Conservation (phyloP, 2,888 invertebrate species). For the Hesperia comma region DNA sequence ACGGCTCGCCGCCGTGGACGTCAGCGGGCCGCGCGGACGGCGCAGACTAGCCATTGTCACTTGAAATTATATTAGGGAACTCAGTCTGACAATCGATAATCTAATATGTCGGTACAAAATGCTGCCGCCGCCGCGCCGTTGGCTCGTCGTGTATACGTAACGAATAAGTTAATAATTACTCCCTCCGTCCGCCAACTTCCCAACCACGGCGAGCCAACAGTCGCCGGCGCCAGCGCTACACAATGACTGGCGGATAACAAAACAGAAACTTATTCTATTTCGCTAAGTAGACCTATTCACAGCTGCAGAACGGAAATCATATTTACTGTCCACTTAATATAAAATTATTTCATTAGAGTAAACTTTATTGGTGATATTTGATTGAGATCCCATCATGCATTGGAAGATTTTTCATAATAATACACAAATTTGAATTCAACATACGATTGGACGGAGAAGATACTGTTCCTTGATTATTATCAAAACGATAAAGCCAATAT, state of each 20-base stretch:
- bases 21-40: constrained; percentile 29
- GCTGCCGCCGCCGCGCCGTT: constrained; percentile 16
- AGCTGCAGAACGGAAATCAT: constrained; percentile 77
- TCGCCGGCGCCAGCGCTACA: constrained; percentile 2
- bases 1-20: constrained; percentile 34
- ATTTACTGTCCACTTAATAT: constrained; percentile 60
- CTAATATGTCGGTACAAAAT: constrained; percentile 38
- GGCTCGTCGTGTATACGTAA: not conserved
- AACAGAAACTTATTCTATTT: constrained; percentile 57
- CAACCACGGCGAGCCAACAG: constrained; percentile 2
- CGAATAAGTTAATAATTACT: not conserved
- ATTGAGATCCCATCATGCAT: constrained; percentile 71
- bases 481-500: not conserved
- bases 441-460: constrained; percentile 46
- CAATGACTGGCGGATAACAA: constrained; percentile 38
- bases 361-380: constrained; percentile 51
- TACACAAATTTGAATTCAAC: constrained; percentile 50
- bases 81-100: constrained; percentile 59
- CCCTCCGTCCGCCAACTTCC: not conserved
- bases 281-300: constrained; percentile 72
- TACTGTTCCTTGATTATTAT: constrained; percentile 41
- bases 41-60: constrained; percentile 53
- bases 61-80: constrained; percentile 52
- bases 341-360: constrained; percentile 41
- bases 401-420: constrained; percentile 55